Base-by-base conservation (phyloP, 1,140 invertebrate species). In the Drosophila kurseongensis region DNA sequence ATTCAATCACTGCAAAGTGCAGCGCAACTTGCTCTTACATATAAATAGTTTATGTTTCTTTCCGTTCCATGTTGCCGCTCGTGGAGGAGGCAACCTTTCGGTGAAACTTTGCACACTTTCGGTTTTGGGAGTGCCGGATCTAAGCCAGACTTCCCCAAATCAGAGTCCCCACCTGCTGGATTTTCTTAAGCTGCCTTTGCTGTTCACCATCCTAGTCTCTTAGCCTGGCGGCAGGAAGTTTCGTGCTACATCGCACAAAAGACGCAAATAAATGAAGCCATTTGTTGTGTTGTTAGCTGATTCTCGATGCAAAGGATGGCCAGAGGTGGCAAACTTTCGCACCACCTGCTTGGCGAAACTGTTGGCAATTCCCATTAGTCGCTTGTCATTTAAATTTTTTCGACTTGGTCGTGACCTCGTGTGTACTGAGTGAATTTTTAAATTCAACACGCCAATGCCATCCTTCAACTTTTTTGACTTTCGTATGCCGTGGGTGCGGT, bases 181-280 rank as follows among this genome's bases (percentile, higher is more conserved):
- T 18, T 48, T 32, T 58, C 41, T 16, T 58, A 16, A 18, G 55
- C 44, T 52, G 38, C 23, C 47, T 44, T 27, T 14, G 58, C 51
- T 47, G 71, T 48, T 58, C 58, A 51, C 44, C 51, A 23, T 67
- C 71, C 42, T 23, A 51, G 57, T 74, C 63, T 41, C 48, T 13
- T 40, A 48, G 47, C 45, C 75, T 69, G 38, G 44, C 42, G 50
- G 75, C 63, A 65, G 72, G 75, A 86, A 80, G 75, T 86, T 54
- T 47, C 71, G 84, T 59, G 71, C 78, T 72, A 66, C 75, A 78
- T 66, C 75, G 72, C 75, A 90, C 81, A 90, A 90, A 85, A 90
- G 85, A 79, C 78, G 80, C 78, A 90, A 90, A 85, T 85, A 90
- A 90, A 90, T 90, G 85, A 90, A 90, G 85, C 79, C 85, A 90